These are phyloP conservation scores for Pygmarrhopalites habei DNA, from an alignment of 1,140 invertebrate species.

Conservation along the genomic window DNA sequence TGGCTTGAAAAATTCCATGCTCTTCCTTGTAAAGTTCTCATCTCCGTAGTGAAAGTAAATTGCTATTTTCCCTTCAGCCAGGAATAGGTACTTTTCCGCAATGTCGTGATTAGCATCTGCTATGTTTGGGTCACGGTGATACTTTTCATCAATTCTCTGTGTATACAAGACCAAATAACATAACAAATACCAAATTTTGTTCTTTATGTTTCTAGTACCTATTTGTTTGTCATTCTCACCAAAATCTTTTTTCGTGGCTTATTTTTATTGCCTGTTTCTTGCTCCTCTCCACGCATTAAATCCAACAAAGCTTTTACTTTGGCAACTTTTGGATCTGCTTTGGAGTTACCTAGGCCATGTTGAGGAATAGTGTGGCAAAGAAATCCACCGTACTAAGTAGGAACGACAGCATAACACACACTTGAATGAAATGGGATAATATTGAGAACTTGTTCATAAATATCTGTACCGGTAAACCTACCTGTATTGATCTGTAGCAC, in stretches of 20 bases:
- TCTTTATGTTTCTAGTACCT: no score
- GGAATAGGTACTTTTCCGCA: conserved; percentile 44
- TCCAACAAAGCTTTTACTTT: conserved; percentile 23
- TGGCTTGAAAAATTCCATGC: conserved; percentile 30
- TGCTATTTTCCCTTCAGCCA: conserved; percentile 23
- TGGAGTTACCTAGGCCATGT: no score
- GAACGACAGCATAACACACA: no score
- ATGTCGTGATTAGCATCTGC: conserved; percentile 53
- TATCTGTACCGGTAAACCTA: no score
- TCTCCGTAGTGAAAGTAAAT: conserved; percentile 32
- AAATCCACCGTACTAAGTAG: conserved; percentile 42
- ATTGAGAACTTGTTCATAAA: no score
- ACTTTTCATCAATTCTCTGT: conserved; percentile 56
- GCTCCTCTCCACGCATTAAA: conserved; percentile 15
- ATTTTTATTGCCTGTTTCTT: conserved; percentile 13
- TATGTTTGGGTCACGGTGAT: conserved; percentile 50
- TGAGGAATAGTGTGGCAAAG: conserved; percentile 28
- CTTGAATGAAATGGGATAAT: no score
- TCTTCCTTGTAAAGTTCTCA: conserved; percentile 23
- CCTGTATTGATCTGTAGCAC: conserved; percentile 49
- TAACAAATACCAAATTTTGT: no score
- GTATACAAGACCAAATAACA: not conserved
- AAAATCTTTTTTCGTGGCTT: conserved; percentile 27
- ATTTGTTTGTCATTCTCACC: conserved; percentile 12
- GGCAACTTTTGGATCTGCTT: conserved; percentile 44